phyloP scores from a whole-genome alignment of 2,797 vertebrate species.

The Yasuhikotakia modesta region DNA sequence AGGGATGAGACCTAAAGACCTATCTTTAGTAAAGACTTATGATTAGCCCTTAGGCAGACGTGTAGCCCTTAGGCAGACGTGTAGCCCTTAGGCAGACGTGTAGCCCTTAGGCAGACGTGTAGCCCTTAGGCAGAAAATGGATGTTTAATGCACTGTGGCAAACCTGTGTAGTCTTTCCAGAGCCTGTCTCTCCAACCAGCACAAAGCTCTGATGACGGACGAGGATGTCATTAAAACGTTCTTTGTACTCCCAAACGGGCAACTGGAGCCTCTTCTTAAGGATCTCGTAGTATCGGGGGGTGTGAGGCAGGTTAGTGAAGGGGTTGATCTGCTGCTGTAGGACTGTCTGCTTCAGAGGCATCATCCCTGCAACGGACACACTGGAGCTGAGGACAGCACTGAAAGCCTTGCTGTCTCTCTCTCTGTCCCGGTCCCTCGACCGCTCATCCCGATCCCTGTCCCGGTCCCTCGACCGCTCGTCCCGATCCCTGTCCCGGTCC shows the following conservation, averaged over 20 bases:
- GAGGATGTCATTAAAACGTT: constrained; percentile 90
- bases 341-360: constrained; percentile 78
- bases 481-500: constrained; percentile 73
- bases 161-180: constrained; percentile 96
- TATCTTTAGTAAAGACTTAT: no score
- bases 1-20: no score
- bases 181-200: constrained; percentile 93
- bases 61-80: no score
- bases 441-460: constrained; percentile 51
- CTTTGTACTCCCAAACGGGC: constrained; percentile 96
- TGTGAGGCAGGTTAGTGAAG: constrained; percentile 94
- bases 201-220: constrained; percentile 90
- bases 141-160: no score
- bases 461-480: constrained; percentile 26
- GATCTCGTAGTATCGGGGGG: constrained; percentile 93
- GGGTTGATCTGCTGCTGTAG: constrained; percentile 91
- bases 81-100: no score
- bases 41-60: no score
- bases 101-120: no score
- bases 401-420: constrained; percentile 83
- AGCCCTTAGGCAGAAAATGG: no score
- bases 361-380: constrained; percentile 68
- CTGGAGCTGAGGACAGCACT: constrained; percentile 69
- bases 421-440: constrained; percentile 81
- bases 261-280: constrained; percentile 91